Evolutionary conservation across 2,113 vertebrate species (phyloP), one percentile per base, ranked within the genome.

Genomic region (Pyxicephalus adspersus): DNA sequence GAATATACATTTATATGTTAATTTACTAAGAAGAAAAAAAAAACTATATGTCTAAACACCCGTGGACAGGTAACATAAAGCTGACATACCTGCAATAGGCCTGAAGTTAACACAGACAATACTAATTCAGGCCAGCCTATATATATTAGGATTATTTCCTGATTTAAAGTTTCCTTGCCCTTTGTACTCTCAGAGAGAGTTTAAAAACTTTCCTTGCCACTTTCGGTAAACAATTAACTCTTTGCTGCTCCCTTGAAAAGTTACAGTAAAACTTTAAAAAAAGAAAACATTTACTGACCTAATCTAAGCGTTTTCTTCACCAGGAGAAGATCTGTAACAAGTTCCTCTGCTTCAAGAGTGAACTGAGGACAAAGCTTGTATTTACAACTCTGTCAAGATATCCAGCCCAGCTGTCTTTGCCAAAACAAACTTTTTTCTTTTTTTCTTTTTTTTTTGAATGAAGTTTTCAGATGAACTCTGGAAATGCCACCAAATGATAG

Each of bases 161-260:
- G 22, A 8, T 45, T 34, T 31, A 20, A n/a, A 64, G 80, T 81
- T 83, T 71, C 23, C 61, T 85, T 55, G 4, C 2, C 5, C 71
- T 86, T 16, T 31, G 84, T 23, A 84, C 83, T 83, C 57, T 60
- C 86, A 84, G 83, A 83, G 83, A 76, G 79, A 55, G 83, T 86
- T 84, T 54, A 86, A 87, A 71, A 81, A 70, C 68, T 28, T 71
- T 71, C 83, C 11, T 45, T 6, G n/a, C n/a, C 65, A 74, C 22
- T 84, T 80, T 5, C 63, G 84, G 83, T 79, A 31, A 29, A 83
- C 76, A 38, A 20, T 45, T 23, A 60, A 74, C 71, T 60, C 38
- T 13, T 8, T 45, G 15, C 38, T 2, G 11, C 38, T 6, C 9
- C 38, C 38, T 15, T 23, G 4, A 38, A 58, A 34, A 20, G 20